A percentile compares a stretch with the other conserved stretches of the same genome.
These are phyloP conservation scores for Bujurquina vittata DNA, from an alignment of 2,113 vertebrate genomes.

Conservation along the genomic window DNA sequence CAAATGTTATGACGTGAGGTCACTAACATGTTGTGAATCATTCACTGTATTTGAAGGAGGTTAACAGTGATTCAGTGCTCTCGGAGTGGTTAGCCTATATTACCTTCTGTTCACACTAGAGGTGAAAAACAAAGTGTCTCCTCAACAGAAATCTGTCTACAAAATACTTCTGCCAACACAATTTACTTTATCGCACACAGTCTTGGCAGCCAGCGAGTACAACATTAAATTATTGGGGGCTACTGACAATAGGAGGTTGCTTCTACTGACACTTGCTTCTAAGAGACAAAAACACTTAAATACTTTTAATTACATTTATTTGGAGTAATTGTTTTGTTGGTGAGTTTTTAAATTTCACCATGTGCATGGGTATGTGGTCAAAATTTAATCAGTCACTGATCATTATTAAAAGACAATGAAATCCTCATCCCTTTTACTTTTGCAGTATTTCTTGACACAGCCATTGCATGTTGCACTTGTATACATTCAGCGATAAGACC, in stretches of 20 bases:
- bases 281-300: background rate
- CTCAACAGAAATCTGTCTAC: background rate
- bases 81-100: background rate
- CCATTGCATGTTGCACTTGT: background rate
- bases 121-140: background rate
- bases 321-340: background rate
- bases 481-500: background rate
- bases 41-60: background rate
- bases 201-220: background rate
- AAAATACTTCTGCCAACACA: background rate
- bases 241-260: background rate
- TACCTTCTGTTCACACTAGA: background rate
- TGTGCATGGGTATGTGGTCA: background rate
- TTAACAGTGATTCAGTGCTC: background rate
- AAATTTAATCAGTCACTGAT: background rate
- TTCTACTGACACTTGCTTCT: background rate
- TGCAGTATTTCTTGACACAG: background rate
- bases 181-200: background rate
- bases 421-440: background rate
- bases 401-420: background rate
- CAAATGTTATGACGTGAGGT: background rate
- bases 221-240: background rate
- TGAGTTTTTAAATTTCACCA: no score
- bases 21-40: background rate
- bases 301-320: background rate